A percentile compares a stretch with the other conserved stretches of the same genome.
Evolutionary conservation across 2,797 vertebrate species (phyloP).

Genomic region (Myotis planiceps): DNA sequence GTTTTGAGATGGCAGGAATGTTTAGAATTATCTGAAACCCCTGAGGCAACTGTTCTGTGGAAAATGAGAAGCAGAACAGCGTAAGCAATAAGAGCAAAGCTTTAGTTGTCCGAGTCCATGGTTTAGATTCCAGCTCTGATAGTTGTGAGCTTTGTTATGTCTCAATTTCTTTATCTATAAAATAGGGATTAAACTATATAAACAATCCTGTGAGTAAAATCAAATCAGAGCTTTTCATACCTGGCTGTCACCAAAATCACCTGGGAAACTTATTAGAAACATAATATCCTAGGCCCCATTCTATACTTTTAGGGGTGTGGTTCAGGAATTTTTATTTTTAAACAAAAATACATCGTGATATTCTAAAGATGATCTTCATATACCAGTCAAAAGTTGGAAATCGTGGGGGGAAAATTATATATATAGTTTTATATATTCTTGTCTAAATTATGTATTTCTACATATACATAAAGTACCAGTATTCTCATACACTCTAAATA

Average conservation of each 20-base stretch:
- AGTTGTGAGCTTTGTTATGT: background rate
- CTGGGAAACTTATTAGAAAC: constrained; percentile 39
- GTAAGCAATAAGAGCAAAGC: background rate
- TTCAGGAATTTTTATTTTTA: constrained; percentile 3
- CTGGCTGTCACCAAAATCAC: constrained; percentile 1
- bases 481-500: background rate
- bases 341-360: background rate
- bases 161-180: constrained; percentile 44
- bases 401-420: background rate
- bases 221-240: background rate
- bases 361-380: constrained; percentile 1
- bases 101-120: background rate
- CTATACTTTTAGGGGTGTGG: background rate
- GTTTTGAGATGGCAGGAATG: constrained; percentile 14
- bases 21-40: constrained; percentile 25
- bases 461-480: background rate
- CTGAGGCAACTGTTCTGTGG: background rate
- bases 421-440: background rate
- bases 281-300: background rate
- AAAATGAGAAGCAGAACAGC: background rate
- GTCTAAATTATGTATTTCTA: background rate
- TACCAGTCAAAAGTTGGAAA: constrained; percentile 14
- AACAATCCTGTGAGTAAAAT: constrained; percentile 42
- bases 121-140: background rate
- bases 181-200: background rate